Evolutionary conservation across 2,797 vertebrate genomes (phyloP).

Genomic region (Enteromius treurensis): DNA sequence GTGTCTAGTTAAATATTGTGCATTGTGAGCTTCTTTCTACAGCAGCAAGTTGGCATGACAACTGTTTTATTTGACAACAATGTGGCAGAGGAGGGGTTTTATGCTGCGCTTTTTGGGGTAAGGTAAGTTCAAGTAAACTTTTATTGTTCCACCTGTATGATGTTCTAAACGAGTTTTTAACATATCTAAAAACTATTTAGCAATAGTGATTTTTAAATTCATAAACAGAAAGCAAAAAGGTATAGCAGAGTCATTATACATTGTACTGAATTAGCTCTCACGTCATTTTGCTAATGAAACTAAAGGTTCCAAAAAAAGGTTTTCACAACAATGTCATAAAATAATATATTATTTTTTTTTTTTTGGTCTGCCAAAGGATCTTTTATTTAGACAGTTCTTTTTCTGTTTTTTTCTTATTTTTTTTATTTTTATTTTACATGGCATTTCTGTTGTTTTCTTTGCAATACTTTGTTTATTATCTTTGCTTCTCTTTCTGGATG

Average conservation of each 20-base stretch:
- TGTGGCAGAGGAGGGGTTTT: too few relatives aligned
- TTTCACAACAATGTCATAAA: neutral
- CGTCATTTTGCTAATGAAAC: neutral
- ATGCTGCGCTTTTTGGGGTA: too few relatives aligned
- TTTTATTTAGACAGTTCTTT: neutral
- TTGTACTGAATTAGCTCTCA: neutral
- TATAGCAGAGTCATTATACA: neutral
- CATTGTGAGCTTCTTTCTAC: too few relatives aligned
- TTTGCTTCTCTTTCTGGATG: constrained; percentile 30
- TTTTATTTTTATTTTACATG: neutral
- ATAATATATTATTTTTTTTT: accelerated
- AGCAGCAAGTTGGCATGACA: too few relatives aligned
- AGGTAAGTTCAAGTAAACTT: too few relatives aligned
- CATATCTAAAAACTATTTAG: neutral
- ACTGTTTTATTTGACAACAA: too few relatives aligned
- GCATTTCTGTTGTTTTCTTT: neutral
- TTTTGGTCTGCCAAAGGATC: neutral
- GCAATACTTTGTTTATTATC: constrained; percentile 48
- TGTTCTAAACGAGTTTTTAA: neutral
- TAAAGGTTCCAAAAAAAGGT: neutral
- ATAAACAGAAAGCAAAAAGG: neutral
- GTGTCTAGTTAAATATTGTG: too few relatives aligned
- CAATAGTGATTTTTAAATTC: neutral
- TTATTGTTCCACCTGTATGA: neutral
- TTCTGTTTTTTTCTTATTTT: neutral